Evolutionary conservation across 2,888 invertebrate species (phyloP), one percentile per base, ranked within the genome.

Genomic region (Chloromyia formosa): DNA sequence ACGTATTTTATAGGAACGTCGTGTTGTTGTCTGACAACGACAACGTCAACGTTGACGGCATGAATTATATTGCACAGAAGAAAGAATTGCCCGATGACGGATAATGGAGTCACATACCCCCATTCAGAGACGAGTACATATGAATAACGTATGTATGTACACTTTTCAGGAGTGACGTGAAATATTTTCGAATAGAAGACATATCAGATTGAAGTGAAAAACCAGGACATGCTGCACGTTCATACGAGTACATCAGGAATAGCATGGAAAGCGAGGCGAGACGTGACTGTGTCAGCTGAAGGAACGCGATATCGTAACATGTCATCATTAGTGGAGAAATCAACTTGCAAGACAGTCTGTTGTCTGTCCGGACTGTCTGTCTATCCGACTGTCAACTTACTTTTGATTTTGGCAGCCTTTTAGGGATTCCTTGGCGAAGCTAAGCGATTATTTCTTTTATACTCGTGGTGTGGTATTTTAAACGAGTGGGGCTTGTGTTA

Each of bases 1-100:
- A 22, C 45, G 66, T 66, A 45, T 66, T 49, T 66, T 66, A 66
- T 66, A 66, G 10, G 66, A 66, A 42, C 12, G 49, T 35, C 27
- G 27, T 7, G 27, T 42, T 18, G 14, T 42, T 18, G 45, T 22
- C 49, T 66, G 64, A 64, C 61, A 61, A 9, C 23, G 62, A 62
- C 62, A 62, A 62, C 62, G 62, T 62, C 62, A 62, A 62, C n/a
- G 62, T 40, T 12, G 49, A 23, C 60, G 1, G 60, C 22, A 60
- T 22, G 23, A 60, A 60, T 60, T 18, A 56, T 56, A 56, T 56
- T 60, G 60, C 23, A 60, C 23, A 23, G 12, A 1, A 60, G 60
- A 23, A 60, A 23, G 23, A 23, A 20, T 60, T 18, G 16, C 56
- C 27, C 10, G 60, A 22, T 22, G 60, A 60, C 60, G 23, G 14